phyloP scores from a whole-genome alignment of 2,888 invertebrate species.

The Caenorhabditis doughertyi region DNA sequence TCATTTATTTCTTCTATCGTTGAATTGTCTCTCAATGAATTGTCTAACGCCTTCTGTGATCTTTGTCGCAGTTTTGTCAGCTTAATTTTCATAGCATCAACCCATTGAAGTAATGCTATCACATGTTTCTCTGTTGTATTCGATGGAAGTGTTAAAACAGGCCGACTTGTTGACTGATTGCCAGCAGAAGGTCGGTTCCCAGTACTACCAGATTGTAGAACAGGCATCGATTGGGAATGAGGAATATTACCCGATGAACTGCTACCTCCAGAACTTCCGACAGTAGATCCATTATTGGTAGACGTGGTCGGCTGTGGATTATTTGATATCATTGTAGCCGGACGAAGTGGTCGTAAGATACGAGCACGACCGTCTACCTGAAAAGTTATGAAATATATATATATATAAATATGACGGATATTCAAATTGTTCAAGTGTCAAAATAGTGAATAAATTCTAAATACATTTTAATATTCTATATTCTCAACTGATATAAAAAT shows the following conservation, averaged over 20 bases:
- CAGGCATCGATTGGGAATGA: conserved; percentile 56
- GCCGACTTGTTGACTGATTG: not conserved
- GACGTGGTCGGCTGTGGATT: conserved; percentile 41
- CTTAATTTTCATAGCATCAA: conserved; percentile 8
- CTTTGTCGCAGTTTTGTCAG: conserved; percentile 8
- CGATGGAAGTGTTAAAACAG: conserved; percentile 33
- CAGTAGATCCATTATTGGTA: not conserved
- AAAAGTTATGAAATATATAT: too few relatives aligned
- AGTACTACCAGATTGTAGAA: conserved; percentile 15
- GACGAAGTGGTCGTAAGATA: conserved; percentile 51
- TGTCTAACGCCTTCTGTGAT: conserved; percentile 14
- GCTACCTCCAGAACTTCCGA: not conserved
- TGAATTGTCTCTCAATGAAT: not conserved
- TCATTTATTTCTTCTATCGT: conserved; percentile 1
- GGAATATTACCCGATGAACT: conserved; percentile 26
- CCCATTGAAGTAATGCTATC: conserved; percentile 20
- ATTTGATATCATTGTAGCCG: conserved; percentile 19
- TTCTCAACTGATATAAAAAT: too few relatives aligned
- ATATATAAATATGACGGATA: too few relatives aligned
- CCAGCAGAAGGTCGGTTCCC: not conserved
- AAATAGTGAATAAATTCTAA: too few relatives aligned
- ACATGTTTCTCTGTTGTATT: conserved; percentile 37
- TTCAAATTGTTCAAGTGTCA: too few relatives aligned
- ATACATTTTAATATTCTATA: too few relatives aligned
- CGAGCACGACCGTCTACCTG: conserved; percentile 61